Percentiles rank a stretch among this genome's conserved stretches.
phyloP scores from a whole-genome alignment of 2,113 vertebrate genomes.

The Archilochus colubris region DNA sequence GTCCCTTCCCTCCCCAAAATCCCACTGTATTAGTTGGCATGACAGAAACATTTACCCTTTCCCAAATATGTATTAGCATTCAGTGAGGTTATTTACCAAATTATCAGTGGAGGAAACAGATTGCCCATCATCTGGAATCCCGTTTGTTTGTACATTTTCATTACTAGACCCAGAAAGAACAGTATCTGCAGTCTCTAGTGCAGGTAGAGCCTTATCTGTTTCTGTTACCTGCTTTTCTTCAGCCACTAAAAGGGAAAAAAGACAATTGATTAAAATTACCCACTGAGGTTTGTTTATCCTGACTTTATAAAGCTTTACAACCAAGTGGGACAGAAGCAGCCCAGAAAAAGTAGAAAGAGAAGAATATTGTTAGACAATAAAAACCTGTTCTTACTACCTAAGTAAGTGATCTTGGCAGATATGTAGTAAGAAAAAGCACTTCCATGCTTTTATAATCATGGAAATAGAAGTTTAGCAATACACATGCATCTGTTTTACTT shows the following conservation, averaged over 20 bases:
- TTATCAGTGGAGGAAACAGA: constrained; percentile 93
- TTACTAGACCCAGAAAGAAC: constrained; percentile 58
- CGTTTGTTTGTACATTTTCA: constrained; percentile 88
- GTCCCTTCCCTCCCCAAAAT: not conserved
- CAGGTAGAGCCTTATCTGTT: not conserved
- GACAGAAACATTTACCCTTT: not conserved
- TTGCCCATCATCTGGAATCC: constrained; percentile 90
- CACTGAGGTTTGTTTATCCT: not conserved
- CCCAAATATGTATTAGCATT: not conserved
- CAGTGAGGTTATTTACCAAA: constrained; percentile 79
- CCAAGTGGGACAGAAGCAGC: not conserved
- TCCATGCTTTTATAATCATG: not conserved
- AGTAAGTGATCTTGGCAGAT: not conserved
- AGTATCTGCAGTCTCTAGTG: constrained; percentile 59
- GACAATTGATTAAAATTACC: not conserved
- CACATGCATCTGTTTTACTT: not conserved
- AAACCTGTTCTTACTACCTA: not conserved
- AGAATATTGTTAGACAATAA: not conserved
- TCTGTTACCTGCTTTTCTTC: constrained; percentile 67
- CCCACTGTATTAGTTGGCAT: not conserved
- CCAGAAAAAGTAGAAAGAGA: not conserved
- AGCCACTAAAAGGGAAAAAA: constrained; percentile 66
- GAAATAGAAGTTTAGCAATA: not conserved
- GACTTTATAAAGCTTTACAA: not conserved
- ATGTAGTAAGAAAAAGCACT: not conserved